A percentile compares a stretch with the other conserved stretches of the same genome.
Evolutionary conservation across 2,888 invertebrate genomes (phyloP).

Genomic region (Rhagonycha lutea): DNA sequence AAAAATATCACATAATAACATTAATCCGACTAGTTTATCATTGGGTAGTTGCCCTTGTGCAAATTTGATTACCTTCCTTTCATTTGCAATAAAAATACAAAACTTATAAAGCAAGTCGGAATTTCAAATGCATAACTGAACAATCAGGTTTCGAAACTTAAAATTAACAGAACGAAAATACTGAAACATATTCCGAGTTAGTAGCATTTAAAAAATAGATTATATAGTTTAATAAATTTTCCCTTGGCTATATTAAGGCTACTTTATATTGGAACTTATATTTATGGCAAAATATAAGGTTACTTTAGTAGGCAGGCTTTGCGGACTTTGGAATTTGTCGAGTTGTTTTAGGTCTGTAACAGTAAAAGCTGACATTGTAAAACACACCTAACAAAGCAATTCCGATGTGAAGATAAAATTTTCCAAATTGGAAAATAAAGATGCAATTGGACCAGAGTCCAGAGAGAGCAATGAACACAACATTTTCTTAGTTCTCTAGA

Average conservation of each 20-base stretch:
- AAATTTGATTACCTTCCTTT: background rate
- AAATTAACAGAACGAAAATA: background rate
- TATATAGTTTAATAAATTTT: background rate
- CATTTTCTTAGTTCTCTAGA: too few species aligned
- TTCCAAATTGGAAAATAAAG: too few species aligned
- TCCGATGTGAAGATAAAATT: too few species aligned
- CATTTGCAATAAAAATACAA: constrained; percentile 1
- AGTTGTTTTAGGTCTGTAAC: constrained; percentile 41
- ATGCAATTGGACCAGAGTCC: too few species aligned
- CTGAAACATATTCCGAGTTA: background rate
- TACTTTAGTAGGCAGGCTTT: constrained; percentile 41
- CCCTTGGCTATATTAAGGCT: background rate
- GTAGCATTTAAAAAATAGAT: background rate
- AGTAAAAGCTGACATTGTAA: background rate
- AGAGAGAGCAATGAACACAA: too few species aligned
- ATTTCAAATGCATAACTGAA: background rate
- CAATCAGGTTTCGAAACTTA: background rate
- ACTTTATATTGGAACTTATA: background rate
- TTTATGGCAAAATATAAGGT: constrained; percentile 8
- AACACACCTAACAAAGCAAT: background rate
- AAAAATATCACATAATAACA: constrained; percentile 22
- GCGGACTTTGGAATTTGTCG: constrained; percentile 44
- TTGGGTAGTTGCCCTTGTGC: constrained; percentile 23
- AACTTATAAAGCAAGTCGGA: background rate
- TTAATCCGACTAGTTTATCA: constrained; percentile 18